These are phyloP conservation scores for Hydrotaea diabolus DNA, from an alignment of 2,888 invertebrate species.

Conservation along the genomic window DNA sequence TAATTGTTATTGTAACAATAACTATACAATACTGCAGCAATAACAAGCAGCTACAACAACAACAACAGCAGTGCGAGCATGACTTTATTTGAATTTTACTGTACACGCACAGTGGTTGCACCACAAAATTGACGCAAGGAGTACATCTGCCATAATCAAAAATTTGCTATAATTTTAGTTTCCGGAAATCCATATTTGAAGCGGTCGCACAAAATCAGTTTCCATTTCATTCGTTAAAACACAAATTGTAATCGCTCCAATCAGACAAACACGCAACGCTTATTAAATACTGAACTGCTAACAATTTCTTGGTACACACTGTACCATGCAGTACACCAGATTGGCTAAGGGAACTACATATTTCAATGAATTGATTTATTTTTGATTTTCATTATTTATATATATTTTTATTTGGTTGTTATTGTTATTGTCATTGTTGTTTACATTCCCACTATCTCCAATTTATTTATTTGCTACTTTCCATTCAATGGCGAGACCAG, in stretches of 20 bases:
- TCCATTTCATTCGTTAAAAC: too few relatives aligned
- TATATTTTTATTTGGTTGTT: conserved; percentile 15
- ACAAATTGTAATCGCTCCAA: too few relatives aligned
- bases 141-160: too few relatives aligned
- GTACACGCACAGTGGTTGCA: not conserved
- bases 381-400: conserved; percentile 18
- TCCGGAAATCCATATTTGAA: too few relatives aligned
- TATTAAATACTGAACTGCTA: not conserved
- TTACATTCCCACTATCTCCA: conserved; percentile 34
- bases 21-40: too few relatives aligned
- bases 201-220: too few relatives aligned
- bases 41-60: conserved; percentile 18
- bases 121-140: conserved; percentile 6
- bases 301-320: not conserved
- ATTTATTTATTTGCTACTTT: conserved; percentile 16
- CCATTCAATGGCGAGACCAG: not conserved
- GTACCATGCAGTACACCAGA: conserved; percentile 14
- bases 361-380: conserved; percentile 26
- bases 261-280: not conserved
- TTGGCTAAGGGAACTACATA: not conserved
- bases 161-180: too few relatives aligned
- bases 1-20: conserved; percentile 37
- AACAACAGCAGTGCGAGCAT: not conserved
- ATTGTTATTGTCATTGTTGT: not conserved
- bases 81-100: too few relatives aligned